Evolutionary conservation across 2,797 vertebrate species (phyloP).

Genomic region (Poecilia gillii): DNA sequence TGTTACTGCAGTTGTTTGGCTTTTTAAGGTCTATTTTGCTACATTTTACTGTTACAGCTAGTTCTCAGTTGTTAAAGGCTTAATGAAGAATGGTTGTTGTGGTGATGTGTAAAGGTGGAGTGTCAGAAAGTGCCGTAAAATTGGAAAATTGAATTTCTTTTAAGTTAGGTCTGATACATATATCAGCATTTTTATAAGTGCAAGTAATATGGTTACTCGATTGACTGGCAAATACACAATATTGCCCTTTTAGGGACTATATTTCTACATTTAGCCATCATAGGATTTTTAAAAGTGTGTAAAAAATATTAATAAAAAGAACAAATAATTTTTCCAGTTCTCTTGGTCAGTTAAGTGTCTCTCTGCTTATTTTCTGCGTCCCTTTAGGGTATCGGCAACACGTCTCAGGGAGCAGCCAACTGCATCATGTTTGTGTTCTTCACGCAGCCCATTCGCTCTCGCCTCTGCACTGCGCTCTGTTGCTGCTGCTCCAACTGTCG

Average conservation of each 20-base stretch:
- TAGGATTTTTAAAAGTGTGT: not conserved
- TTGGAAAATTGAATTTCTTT: too few relatives aligned
- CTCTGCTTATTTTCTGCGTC: slow-evolving; percentile 2
- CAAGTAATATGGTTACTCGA: too few relatives aligned
- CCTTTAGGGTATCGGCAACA: slow-evolving; percentile 93
- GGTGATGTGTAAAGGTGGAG: too few relatives aligned
- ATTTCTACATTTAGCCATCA: not conserved
- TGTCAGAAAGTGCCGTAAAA: too few relatives aligned
- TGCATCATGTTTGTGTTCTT: slow-evolving; percentile 94
- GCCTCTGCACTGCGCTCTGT: slow-evolving; percentile 79
- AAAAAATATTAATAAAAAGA: too few relatives aligned
- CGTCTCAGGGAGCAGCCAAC: slow-evolving; percentile 95
- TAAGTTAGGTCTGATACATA: too few relatives aligned
- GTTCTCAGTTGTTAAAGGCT: not conserved
- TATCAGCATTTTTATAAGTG: too few relatives aligned
- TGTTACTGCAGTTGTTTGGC: not conserved
- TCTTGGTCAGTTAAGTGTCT: not conserved
- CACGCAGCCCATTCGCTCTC: slow-evolving; percentile 82
- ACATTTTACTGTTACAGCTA: not conserved
- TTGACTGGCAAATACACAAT: too few relatives aligned
- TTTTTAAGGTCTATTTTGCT: not conserved
- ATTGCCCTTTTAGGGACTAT: not conserved
- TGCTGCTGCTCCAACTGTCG: slow-evolving; percentile 71
- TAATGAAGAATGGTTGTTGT: too few relatives aligned
- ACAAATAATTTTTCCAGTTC: too few relatives aligned